A percentile compares a stretch with the other conserved stretches of the same genome.
phyloP scores from a whole-genome alignment of 2,113 vertebrate species.

The Ellobius talpinus region DNA sequence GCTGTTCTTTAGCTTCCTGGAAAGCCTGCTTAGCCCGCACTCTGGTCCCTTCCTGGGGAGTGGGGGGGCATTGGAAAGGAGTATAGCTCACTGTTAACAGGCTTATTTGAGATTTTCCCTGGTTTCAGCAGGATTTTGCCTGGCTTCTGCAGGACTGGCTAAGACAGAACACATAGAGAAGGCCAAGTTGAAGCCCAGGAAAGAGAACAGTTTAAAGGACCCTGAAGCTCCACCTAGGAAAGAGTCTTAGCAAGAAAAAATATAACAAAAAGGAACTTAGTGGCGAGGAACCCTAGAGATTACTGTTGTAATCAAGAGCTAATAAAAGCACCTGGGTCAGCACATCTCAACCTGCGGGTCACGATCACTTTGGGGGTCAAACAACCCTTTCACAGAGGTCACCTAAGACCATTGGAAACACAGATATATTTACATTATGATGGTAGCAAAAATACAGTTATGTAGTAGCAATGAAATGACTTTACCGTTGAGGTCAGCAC shows the following conservation, averaged over 20 bases:
- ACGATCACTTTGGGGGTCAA: not conserved
- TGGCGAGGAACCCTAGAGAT: not conserved
- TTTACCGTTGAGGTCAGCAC: not conserved
- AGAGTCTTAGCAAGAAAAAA: slow-evolving; percentile 17
- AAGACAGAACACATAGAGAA: not conserved
- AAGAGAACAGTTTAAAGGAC: not conserved
- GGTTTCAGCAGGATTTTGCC: not conserved
- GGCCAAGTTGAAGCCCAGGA: not conserved
- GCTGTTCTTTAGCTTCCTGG: no score
- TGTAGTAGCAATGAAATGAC: not conserved
- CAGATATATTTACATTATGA: not conserved
- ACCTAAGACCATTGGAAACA: not conserved
- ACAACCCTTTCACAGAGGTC: not conserved
- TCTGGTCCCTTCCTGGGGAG: not conserved
- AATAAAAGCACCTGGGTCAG: not conserved
- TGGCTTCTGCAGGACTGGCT: not conserved
- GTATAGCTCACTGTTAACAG: not conserved
- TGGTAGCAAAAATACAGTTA: not conserved
- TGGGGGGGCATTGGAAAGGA: not conserved
- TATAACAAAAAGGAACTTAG: not conserved
- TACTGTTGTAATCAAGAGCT: not conserved
- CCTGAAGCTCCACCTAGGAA: not conserved
- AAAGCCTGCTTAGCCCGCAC: no score
- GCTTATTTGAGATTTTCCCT: not conserved
- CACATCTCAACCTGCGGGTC: not conserved